These are phyloP conservation scores for Erythrocercus mccallii DNA, from an alignment of 2,113 vertebrate species.

Conservation along the genomic window DNA sequence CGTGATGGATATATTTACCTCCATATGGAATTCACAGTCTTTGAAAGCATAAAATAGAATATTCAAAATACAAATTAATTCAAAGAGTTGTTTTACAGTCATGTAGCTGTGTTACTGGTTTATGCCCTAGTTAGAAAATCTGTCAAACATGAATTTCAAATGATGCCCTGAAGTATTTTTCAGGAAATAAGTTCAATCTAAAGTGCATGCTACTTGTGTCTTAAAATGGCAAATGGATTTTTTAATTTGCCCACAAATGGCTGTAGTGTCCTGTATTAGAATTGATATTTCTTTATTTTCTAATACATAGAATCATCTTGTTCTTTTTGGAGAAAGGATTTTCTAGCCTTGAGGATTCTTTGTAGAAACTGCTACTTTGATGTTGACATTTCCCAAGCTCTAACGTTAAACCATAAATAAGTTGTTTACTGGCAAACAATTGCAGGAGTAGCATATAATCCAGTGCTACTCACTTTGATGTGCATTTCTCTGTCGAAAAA, in stretches of 20 bases:
- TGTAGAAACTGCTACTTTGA: background rate
- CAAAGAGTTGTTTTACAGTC: background rate
- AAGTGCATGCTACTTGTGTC: background rate
- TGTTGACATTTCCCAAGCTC: background rate
- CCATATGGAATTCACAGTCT: background rate
- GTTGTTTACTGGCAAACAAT: background rate
- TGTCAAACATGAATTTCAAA: background rate
- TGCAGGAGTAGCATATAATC: background rate
- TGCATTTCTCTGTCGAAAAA: slow-evolving; percentile 16
- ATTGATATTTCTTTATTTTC: background rate
- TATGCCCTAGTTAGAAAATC: background rate
- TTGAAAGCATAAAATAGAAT: background rate
- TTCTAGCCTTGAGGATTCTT: background rate
- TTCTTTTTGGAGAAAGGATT: background rate
- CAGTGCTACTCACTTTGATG: background rate
- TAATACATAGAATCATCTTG: background rate
- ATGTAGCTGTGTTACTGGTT: background rate
- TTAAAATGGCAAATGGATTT: background rate
- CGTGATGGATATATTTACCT: background rate
- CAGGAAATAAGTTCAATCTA: background rate
- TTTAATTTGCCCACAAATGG: background rate
- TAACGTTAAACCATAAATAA: background rate
- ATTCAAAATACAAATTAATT: background rate
- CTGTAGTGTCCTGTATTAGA: background rate
- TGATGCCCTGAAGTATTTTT: background rate